Percentiles rank a stretch among this genome's conserved stretches.
These are phyloP conservation scores for Phoenoteleia sp. DNA, from an alignment of 2,888 invertebrate genomes.

Conservation along the genomic window DNA sequence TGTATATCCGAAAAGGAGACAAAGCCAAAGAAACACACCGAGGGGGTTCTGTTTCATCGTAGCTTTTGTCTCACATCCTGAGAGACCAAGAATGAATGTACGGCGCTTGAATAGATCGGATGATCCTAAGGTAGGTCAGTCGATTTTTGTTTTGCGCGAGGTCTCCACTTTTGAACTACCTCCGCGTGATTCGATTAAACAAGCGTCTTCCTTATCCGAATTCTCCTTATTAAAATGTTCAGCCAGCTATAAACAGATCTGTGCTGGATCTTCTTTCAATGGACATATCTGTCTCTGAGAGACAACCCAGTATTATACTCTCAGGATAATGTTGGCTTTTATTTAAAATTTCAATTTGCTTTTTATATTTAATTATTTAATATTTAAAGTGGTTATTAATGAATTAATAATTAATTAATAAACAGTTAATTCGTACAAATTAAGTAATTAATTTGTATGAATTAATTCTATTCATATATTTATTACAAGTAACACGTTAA, in stretches of 20 bases:
- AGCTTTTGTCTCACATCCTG: slow-evolving; percentile 86
- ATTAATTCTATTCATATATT: no score
- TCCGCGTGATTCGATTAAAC: slow-evolving; percentile 65
- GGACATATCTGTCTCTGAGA: slow-evolving; percentile 20
- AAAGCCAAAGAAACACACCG: slow-evolving; percentile 83
- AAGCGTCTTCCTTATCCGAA: slow-evolving; percentile 62
- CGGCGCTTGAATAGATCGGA: slow-evolving; percentile 85
- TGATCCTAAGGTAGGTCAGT: slow-evolving; percentile 86
- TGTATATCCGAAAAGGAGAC: slow-evolving; percentile 85
- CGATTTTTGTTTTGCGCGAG: slow-evolving; percentile 78
- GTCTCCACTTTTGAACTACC: slow-evolving; percentile 41
- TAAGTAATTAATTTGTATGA: no score
- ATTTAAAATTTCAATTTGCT: no score
- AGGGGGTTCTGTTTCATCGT: slow-evolving; percentile 85
- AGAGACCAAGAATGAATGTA: slow-evolving; percentile 83
- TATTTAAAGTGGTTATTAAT: no score
- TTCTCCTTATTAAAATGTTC: slow-evolving; percentile 68
- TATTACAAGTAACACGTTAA: no score
- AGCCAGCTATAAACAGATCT: slow-evolving; percentile 47
- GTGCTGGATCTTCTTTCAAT: slow-evolving; percentile 61
- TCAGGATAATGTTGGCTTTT: no score
- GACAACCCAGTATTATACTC: slow-evolving; percentile 51
- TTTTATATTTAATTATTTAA: no score
- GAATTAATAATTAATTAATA: no score
- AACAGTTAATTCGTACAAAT: no score